These are phyloP conservation scores for Monochamus saltuarius DNA, from an alignment of 1,140 invertebrate species.

Conservation along the genomic window DNA sequence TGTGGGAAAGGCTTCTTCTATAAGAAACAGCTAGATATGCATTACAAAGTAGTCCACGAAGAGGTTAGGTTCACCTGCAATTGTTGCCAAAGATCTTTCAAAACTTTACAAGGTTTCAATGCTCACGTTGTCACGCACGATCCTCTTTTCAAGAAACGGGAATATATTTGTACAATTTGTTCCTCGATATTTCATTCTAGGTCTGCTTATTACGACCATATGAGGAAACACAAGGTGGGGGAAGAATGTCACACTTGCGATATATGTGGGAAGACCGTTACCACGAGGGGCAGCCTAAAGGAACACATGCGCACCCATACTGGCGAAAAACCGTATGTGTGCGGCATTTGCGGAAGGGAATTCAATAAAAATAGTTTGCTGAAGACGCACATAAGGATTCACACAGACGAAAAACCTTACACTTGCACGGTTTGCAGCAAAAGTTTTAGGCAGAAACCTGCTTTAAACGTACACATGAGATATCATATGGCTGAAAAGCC, in stretches of 20 bases:
- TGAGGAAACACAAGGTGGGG: conserved; percentile 44
- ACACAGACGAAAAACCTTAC: conserved; percentile 37
- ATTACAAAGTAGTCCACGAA: conserved; percentile 19
- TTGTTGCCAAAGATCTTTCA: conserved; percentile 15
- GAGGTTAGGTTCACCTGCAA: conserved; percentile 10
- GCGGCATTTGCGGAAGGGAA: conserved; percentile 19
- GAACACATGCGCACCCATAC: conserved; percentile 39
- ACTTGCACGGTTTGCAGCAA: conserved; percentile 54
- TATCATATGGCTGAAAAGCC: conserved; percentile 71
- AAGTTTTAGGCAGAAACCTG: conserved; percentile 37
- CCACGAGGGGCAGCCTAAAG: conserved; percentile 41
- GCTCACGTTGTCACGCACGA: conserved; percentile 5
- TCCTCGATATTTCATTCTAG: conserved; percentile 3
- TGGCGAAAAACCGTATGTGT: conserved; percentile 14
- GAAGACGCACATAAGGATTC: conserved; percentile 21
- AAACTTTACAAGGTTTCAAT: conserved; percentile 4
- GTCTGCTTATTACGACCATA: conserved; percentile 33
- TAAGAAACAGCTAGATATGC: conserved; percentile 8
- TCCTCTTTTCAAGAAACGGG: background rate
- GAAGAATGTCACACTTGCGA: conserved; percentile 44
- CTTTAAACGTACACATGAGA: conserved; percentile 52
- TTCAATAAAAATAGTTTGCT: conserved; percentile 31
- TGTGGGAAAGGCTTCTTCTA: conserved; percentile 41
- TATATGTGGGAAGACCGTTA: conserved; percentile 43
- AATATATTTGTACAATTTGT: conserved; percentile 3